Conservation (phyloP, 2,113 vertebrate genomes). For the Lates calcarifer region DNA sequence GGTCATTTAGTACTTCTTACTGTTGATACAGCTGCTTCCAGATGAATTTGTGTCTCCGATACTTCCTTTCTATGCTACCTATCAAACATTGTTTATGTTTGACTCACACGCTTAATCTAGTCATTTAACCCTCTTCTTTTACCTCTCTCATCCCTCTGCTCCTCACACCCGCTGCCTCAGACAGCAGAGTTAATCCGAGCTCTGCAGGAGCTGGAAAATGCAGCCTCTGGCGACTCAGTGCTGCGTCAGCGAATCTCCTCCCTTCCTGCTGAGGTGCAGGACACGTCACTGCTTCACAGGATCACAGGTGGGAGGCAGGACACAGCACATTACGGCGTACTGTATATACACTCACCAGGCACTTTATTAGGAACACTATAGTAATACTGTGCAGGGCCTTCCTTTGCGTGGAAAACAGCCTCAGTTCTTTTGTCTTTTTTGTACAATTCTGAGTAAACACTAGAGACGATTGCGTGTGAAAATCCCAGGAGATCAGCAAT, state of each 20-base stretch:
- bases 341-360: not conserved
- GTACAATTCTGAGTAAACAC: not conserved
- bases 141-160: not conserved
- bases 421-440: not conserved
- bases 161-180: conserved; percentile 78
- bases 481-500: no score
- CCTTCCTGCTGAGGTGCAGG: conserved; percentile 96
- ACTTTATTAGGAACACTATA: not conserved
- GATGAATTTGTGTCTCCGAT: not conserved
- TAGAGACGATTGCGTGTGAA: not conserved
- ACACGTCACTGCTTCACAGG: conserved; percentile 94
- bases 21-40: not conserved
- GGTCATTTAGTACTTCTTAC: not conserved
- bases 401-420: not conserved
- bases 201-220: conserved; percentile 97
- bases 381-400: not conserved
- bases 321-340: not conserved
- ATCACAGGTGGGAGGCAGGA: conserved; percentile 90
- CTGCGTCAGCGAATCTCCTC: conserved; percentile 97
- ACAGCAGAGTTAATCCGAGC: conserved; percentile 96
- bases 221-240: conserved; percentile 94
- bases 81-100: not conserved
- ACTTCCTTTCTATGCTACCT: not conserved
- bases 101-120: not conserved
- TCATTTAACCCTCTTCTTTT: not conserved